Percentiles rank a stretch among this genome's conserved stretches.
phyloP scores from a whole-genome alignment of 1,140 invertebrate species.

The Heterodera schachtii region DNA sequence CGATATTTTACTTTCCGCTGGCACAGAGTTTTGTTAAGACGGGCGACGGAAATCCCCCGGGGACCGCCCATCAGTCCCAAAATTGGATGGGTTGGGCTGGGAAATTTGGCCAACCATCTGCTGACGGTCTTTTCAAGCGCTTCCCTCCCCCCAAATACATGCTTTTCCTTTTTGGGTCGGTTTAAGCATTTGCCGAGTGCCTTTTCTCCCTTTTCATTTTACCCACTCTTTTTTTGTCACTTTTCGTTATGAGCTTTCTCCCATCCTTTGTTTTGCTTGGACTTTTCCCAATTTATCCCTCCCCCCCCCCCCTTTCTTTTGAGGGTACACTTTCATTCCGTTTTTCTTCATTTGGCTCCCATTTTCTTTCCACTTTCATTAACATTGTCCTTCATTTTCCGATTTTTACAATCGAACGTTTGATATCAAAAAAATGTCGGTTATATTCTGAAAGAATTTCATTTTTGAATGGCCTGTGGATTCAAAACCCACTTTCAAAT shows the following conservation, averaged over 20 bases:
- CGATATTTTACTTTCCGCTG: background rate
- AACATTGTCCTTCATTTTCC: background rate
- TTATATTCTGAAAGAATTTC: too few species aligned
- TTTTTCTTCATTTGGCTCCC: constrained; percentile 81
- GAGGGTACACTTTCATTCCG: constrained; percentile 77
- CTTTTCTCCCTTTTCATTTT: background rate
- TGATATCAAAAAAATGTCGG: too few species aligned
- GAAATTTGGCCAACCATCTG: background rate
- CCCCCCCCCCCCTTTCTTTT: constrained; percentile 68
- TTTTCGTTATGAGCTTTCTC: background rate
- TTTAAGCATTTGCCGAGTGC: too few species aligned
- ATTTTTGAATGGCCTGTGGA: constrained; percentile 7
- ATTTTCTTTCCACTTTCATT: background rate
- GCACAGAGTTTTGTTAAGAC: background rate
- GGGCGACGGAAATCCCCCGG: background rate
- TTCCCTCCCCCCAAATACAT: background rate
- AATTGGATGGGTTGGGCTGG: background rate
- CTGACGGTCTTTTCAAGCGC: background rate
- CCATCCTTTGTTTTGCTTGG: background rate
- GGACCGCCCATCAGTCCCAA: background rate
- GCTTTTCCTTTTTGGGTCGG: too few species aligned
- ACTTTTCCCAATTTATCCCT: background rate
- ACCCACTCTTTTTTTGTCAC: background rate
- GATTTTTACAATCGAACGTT: too few species aligned
- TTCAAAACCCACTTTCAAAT: background rate